Conservation (phyloP, 2,113 vertebrate species). For the Xenus cinereus region DNA sequence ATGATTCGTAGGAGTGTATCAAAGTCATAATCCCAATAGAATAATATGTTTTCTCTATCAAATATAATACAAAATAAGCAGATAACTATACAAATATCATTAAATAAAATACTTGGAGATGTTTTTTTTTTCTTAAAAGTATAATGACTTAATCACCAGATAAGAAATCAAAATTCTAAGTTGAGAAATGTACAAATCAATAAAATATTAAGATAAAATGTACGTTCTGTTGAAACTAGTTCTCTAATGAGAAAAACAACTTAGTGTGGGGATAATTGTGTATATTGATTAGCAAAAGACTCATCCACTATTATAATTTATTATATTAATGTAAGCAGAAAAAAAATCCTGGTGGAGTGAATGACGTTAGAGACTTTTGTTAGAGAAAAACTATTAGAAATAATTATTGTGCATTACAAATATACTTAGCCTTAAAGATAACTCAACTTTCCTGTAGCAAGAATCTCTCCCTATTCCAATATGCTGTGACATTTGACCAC, state of each 20-base stretch:
- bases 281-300: not conserved
- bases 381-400: not conserved
- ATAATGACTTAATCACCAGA: not conserved
- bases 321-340: not conserved
- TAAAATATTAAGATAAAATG: not conserved
- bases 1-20: not conserved
- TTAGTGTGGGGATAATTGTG: not conserved
- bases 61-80: not conserved
- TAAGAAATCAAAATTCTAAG: not conserved
- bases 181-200: not conserved
- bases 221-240: not conserved
- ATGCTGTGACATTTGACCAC: not conserved
- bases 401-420: not conserved
- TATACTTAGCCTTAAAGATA: not conserved
- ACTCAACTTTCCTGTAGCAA: not conserved
- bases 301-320: not conserved
- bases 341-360: not conserved
- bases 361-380: not conserved
- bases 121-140: not conserved
- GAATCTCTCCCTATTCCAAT: not conserved
- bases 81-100: not conserved
- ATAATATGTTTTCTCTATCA: not conserved
- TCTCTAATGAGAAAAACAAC: not conserved
- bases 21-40: not conserved
- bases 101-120: not conserved